Evolutionary conservation across 2,797 vertebrate species (phyloP).

Genomic region (Pipistrellus pygmaeus): DNA sequence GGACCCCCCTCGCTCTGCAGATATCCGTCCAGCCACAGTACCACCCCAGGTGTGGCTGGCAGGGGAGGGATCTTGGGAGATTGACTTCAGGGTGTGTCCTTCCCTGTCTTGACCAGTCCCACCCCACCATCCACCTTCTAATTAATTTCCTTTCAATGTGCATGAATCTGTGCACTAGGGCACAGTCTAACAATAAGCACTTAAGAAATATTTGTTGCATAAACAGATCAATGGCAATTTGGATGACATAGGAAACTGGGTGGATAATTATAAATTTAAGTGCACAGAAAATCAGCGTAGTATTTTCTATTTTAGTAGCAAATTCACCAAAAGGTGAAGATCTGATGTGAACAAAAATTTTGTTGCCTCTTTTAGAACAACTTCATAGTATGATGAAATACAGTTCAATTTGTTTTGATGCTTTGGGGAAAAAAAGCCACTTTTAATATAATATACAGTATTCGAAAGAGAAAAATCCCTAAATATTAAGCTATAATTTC

Average conservation of each 20-base stretch:
- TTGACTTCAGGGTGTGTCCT: too few species aligned
- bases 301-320: not conserved
- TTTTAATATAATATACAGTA: not conserved
- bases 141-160: too few species aligned
- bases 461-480: not conserved
- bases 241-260: not conserved
- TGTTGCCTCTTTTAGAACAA: not conserved
- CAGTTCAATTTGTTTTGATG: not conserved
- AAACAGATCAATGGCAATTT: not conserved
- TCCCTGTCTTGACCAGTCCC: too few species aligned
- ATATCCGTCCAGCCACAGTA: too few species aligned
- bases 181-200: not conserved
- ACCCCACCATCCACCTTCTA: too few species aligned
- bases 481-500: not conserved
- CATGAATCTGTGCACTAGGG: too few species aligned
- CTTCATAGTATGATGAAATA: not conserved
- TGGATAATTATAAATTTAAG: not conserved
- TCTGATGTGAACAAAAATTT: not conserved
- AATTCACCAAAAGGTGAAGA: not conserved
- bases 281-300: not conserved
- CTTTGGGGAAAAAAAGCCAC: not conserved
- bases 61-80: too few species aligned
- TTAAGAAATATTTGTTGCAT: constrained; percentile 23
- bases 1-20: too few species aligned
- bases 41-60: too few species aligned